A percentile compares a stretch with the other conserved stretches of the same genome.
Evolutionary conservation across 2,113 vertebrate species (phyloP).

Genomic region (Ptyas mucosa): DNA sequence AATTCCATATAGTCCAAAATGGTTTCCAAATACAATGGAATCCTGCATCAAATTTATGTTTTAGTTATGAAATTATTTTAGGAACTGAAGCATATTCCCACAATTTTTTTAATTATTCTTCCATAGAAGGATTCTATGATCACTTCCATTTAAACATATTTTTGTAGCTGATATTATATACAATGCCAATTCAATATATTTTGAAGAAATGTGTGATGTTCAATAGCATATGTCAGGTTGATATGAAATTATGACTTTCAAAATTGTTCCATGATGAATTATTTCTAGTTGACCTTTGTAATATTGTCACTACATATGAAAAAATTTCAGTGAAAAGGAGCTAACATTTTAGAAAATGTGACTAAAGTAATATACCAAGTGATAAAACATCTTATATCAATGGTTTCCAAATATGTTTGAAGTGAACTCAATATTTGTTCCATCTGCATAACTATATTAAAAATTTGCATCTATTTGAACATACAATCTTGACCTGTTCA

Average conservation of each 20-base stretch:
- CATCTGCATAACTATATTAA: not conserved
- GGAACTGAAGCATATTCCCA: no score
- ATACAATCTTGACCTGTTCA: not conserved
- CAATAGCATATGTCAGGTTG: not conserved
- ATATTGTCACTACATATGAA: not conserved
- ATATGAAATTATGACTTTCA: not conserved
- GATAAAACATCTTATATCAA: not conserved
- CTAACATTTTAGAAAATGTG: not conserved
- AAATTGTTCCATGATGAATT: not conserved
- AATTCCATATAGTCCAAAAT: no score
- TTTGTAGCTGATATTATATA: not conserved
- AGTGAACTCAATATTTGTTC: not conserved
- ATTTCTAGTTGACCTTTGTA: not conserved
- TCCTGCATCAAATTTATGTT: no score
- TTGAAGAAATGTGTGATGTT: not conserved
- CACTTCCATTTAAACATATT: no score
- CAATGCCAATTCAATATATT: not conserved
- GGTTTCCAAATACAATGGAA: no score
- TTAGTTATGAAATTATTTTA: no score
- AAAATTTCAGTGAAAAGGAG: not conserved
- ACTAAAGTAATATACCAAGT: not conserved
- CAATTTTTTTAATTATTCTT: no score
- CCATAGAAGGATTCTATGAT: no score
- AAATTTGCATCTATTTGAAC: not conserved
- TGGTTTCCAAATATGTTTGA: not conserved